Evolutionary conservation across 2,888 invertebrate genomes (phyloP), one percentile per base, ranked within the genome.

Genomic region (Kryphioiulus occultus): DNA sequence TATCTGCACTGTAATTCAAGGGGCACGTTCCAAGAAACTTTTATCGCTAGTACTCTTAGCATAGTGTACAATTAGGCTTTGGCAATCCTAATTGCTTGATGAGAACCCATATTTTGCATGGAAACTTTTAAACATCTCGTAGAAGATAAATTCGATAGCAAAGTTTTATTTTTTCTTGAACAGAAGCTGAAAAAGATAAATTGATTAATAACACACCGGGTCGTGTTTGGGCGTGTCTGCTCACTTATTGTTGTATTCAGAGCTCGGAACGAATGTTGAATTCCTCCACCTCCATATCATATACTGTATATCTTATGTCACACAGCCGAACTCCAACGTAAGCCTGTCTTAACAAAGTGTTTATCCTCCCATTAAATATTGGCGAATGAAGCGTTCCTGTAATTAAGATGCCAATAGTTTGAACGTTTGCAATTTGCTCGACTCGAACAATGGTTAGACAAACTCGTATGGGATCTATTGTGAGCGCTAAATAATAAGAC

Each of bases 401-500:
- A 53, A 53, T 53, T 53, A 53, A 53, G 53, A 53, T 53, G 15
- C 3, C 53, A 53, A 53, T 53, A 53, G n/a, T n/a, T 53, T 53
- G 53, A 53, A 53, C 53, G 53, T n/a, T 53, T 53, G 53, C n/a
- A 53, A 53, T 53, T 53, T 53, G 53, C 53, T 53, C 53, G 53
- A 53, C 3, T 53, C 53, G 53, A 53, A 53, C 53, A 53, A 53
- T 53, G 53, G 53, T 53, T 53, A 19, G 53, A 53, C n/a, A 53
- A 53, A 53, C 53, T 53, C 53, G 53, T 53, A n/a, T 53, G 53
- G 53, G n/a, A 3, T 53, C 53, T 9, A 53, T 53, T 53, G 53
- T 53, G 15, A n/a, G 3, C n/a, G 15, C 53, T 53, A 53, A n/a
- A n/a, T 53, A 53, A 53, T 53, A n/a, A n/a, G 53, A 53, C 53